Percentiles rank a stretch among this genome's conserved stretches.
Evolutionary conservation across 1,140 invertebrate species (phyloP).

Genomic region (Drosophila punjabiensis): DNA sequence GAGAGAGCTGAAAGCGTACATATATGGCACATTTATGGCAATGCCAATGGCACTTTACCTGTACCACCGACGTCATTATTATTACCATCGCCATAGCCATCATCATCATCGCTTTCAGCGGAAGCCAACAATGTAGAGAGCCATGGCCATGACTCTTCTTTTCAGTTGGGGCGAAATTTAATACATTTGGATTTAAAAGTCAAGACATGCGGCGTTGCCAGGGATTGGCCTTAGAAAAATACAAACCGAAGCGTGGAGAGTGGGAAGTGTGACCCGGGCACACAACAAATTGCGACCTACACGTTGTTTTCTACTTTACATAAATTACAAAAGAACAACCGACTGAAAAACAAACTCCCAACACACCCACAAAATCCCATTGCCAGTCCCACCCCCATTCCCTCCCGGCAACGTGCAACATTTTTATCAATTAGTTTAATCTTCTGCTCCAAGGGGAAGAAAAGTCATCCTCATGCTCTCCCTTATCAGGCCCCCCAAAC

Average conservation of each 20-base stretch:
- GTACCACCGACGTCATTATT: slow-evolving; percentile 35
- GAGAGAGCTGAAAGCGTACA: slow-evolving; percentile 12
- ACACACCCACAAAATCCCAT: slow-evolving; percentile 48
- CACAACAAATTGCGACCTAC: slow-evolving; percentile 79
- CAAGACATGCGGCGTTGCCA: slow-evolving; percentile 80
- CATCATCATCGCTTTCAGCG: slow-evolving; percentile 25
- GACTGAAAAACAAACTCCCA: slow-evolving; percentile 41
- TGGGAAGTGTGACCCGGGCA: slow-evolving; percentile 59
- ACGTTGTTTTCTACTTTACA: slow-evolving; percentile 78
- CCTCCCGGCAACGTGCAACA: slow-evolving; percentile 68
- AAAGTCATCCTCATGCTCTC: slow-evolving; percentile 12
- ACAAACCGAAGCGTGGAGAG: not conserved
- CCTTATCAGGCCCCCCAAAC: slow-evolving; percentile 40
- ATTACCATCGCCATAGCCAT: slow-evolving; percentile 17
- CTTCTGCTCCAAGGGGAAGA: slow-evolving; percentile 51
- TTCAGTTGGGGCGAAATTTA: slow-evolving; percentile 68
- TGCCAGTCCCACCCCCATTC: slow-evolving; percentile 14
- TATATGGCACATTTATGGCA: slow-evolving; percentile 52
- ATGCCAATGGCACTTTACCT: slow-evolving; percentile 55
- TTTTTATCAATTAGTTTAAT: slow-evolving; percentile 84
- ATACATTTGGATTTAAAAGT: slow-evolving; percentile 84
- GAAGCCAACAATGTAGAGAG: slow-evolving; percentile 47
- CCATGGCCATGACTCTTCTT: slow-evolving; percentile 49
- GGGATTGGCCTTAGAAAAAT: slow-evolving; percentile 37
- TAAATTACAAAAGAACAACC: slow-evolving; percentile 75